Percentiles rank a stretch among this genome's conserved stretches.
phyloP scores from a whole-genome alignment of 2,113 vertebrate species.

The Hippocampus barbouri region DNA sequence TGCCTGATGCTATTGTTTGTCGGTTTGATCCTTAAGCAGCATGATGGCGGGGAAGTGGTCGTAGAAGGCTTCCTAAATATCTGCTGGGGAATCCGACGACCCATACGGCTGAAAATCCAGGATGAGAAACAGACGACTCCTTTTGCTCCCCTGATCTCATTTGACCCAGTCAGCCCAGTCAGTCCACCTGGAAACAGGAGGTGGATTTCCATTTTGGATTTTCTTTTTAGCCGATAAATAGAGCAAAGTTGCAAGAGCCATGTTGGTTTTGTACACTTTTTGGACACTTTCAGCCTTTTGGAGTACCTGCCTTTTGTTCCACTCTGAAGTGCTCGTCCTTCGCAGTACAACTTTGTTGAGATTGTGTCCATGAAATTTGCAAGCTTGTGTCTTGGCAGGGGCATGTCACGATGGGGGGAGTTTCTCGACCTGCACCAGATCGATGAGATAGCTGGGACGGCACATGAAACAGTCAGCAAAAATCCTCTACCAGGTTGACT shows the following conservation, averaged over 20 bases:
- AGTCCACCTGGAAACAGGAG: conserved; percentile 73
- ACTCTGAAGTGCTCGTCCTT: not conserved
- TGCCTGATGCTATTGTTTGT: conserved; percentile 1
- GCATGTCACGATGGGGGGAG: conserved; percentile 93
- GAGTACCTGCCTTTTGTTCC: not conserved
- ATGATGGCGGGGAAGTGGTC: conserved; percentile 61
- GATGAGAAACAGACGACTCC: conserved; percentile 80
- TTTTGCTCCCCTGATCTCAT: conserved; percentile 56
- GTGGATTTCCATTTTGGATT: conserved; percentile 51
- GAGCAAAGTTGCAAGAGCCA: not conserved
- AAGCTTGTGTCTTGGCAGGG: conserved; percentile 58
- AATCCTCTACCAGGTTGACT: conserved; percentile 48
- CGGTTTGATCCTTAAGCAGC: conserved; percentile 42
- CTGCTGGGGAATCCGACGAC: conserved; percentile 84
- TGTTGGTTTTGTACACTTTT: not conserved
- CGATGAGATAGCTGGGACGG: conserved; percentile 74
- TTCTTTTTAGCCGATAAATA: not conserved
- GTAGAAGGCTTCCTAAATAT: conserved; percentile 85
- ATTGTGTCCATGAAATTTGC: not conserved
- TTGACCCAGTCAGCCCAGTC: conserved; percentile 62
- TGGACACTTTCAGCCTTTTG: not conserved
- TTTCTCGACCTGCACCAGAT: conserved; percentile 84
- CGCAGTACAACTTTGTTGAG: not conserved
- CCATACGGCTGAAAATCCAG: conserved; percentile 89
- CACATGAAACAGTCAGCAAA: conserved; percentile 33